Base-by-base conservation (phyloP, 1,140 invertebrate species). In the Cotesia chilonis region DNA sequence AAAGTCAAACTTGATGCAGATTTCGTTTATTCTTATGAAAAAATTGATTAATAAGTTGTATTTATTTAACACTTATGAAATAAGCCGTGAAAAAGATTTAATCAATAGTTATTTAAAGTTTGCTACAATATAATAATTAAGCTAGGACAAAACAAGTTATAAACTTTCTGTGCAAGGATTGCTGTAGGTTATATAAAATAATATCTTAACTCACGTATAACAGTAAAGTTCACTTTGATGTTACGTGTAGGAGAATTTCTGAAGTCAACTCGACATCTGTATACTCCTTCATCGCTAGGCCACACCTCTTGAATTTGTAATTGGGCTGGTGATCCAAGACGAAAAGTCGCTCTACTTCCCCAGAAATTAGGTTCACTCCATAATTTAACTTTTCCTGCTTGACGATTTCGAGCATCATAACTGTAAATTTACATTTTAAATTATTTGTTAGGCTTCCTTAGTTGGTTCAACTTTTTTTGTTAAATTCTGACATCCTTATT, bases 251-350 rank as follows among this genome's bases (percentile, higher is more conserved):
- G 94, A 0, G 94, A 95, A 82, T 95, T 94, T 57, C 90, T 90
- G 85, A 96, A 96, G 84, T 96, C 95, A 4, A 96, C 94, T 59
- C 95, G 88, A 86, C 95, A 96, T 67, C 94, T 88, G 83, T 95
- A 96, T 65, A 95, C 89, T 1, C 94, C 94, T 57, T 93, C 93
- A 83, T 96, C 94, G 9, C 89, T 88, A 47, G 92, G 87, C 41
- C 89, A 88, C 12, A 95, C 90, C 77, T 91, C 90, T 78, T 93
- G 92, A 37, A 95, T 89, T 70, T 92, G 89, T 64, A 95, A 87
- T 70, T 92, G 90, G 0, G 93, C 92, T 0, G 92, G 92, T 17
- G 89, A 88, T 17, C 90, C 89, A 3, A 92, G 90, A 37, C 91
- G 89, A 85, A 95, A 95, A 83, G 89, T 92, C 14, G 94, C 94